Percentiles rank a stretch among this genome's conserved stretches.
Conservation (phyloP, 2,888 invertebrate genomes). For the Diarsia mendica region DNA sequence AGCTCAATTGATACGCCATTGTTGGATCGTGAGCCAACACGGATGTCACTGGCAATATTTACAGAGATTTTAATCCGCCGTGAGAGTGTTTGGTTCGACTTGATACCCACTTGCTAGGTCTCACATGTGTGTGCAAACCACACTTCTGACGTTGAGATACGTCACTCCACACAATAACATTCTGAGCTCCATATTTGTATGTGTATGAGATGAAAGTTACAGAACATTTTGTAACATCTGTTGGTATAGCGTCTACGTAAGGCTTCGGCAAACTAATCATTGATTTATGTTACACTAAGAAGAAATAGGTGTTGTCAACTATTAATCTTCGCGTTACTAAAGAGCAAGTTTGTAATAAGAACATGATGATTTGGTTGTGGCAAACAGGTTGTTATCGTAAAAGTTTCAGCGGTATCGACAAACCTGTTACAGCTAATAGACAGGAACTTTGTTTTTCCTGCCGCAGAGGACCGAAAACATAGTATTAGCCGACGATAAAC, state of each 20-base stretch:
- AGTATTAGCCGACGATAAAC: slow-evolving; percentile 37
- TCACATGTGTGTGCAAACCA: slow-evolving; percentile 33
- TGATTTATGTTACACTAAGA: slow-evolving; percentile 44
- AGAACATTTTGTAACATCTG: slow-evolving; percentile 30
- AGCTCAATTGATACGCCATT: slow-evolving; percentile 55
- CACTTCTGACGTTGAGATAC: slow-evolving; percentile 22
- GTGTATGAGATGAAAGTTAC: slow-evolving; percentile 19
- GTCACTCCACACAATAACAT: slow-evolving; percentile 33
- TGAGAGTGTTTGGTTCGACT: slow-evolving; percentile 38
- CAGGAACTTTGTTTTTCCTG: slow-evolving; percentile 37
- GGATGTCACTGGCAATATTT: slow-evolving; percentile 60
- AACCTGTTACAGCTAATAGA: slow-evolving; percentile 20
- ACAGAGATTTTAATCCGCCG: slow-evolving; percentile 59
- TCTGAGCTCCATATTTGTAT: slow-evolving; percentile 4
- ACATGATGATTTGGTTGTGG: slow-evolving; percentile 37
- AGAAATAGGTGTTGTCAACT: slow-evolving; percentile 30
- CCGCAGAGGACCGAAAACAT: slow-evolving; percentile 21
- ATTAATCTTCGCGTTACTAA: slow-evolving; percentile 38
- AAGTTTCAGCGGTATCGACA: slow-evolving; percentile 39
- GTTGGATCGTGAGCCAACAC: slow-evolving; percentile 34
- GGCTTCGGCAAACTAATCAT: slow-evolving; percentile 5
- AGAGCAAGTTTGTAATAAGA: slow-evolving; percentile 36
- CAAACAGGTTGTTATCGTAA: slow-evolving; percentile 52
- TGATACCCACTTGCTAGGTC: slow-evolving; percentile 47
- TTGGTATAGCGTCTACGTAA: slow-evolving; percentile 3